Evolutionary conservation across 2,113 vertebrate genomes (phyloP), one percentile per base, ranked within the genome.

Genomic region (Pterophyllum scalare): DNA sequence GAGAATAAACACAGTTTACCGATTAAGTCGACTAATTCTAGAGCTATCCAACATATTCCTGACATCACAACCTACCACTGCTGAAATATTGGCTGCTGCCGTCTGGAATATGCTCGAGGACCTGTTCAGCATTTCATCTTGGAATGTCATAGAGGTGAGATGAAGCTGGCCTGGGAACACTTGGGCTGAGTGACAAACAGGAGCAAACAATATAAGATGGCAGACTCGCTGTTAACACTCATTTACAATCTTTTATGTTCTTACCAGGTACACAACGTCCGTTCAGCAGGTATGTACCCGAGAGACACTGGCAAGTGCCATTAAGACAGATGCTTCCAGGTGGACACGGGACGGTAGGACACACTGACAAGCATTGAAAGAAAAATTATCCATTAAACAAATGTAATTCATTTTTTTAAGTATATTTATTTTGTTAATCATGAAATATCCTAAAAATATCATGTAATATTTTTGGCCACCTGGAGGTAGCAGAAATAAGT

Each of bases 81-180:
- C 5, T 67, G 89, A 79, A 65, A 96, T 94, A 0, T 13, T 0
- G 2, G 31, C 26, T 1, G 95, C 89, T 0, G 86, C 92, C 0
- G 1, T 0, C 52, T 28, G 61, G 80, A 96, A 96, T 26, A 56
- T 17, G 4, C 1, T 0, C 0, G 95, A 96, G 2, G 88, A 86
- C 28, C 87, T 89, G 90, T 95, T 5, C 2, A n/a, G 84, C 96
- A 96, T 96, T 19, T 72, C 62, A 0, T 26, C 1, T 0, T 33
- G 0, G 90, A 94, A 96, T 0, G 0, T 3, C 26, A 82, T 3
- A 2, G 26, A 35, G 3, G 1, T 60, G 46, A 96, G 13, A 58
- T 88, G 94, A 70, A 96, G 94, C 5, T 7, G 15, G 22, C 95
- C 95, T 28, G 95, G 80, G 79, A 96, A 96, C 12, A 95, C 91